Base-by-base conservation (phyloP, 2,113 vertebrate genomes). In the Oreochromis niloticus region DNA sequence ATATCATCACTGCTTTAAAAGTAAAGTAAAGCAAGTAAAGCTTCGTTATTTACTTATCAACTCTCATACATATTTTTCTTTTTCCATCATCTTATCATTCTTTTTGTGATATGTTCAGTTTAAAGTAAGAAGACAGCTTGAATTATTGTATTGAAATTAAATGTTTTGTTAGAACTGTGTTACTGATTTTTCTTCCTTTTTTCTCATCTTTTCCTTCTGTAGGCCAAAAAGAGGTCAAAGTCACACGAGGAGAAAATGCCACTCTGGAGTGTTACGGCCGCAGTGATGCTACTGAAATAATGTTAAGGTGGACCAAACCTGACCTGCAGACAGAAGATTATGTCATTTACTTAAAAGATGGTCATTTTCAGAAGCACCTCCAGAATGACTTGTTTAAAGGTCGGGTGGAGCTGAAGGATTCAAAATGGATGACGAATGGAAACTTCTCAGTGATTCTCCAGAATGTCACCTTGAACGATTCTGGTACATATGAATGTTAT, bases 231-330 rank as follows among this genome's bases (percentile, higher is more conserved):
- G 2, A 14, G 6, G 6, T 7, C 12, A 27, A 4, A 14, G 4
- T 57, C 0, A 56, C 0, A 56, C 22, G 0, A 14, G 0, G 55
- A 56, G 12, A 7, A 14, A 0, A 56, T 56, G 55, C 22, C 55
- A 56, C 4, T 7, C 22, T 56, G 4, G 11, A 56, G 11, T 56
- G 55, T 27, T 27, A 56, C 1, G 22, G 55, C 0, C 6, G 0
- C 22, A 56, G 0, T 24, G 1, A 0, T 27, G 55, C 55, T 12
- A 27, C 22, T 12, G 0, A 22, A 0, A 0, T 56, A 56, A 0
- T 56, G 6, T 56, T 56, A 0, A 56, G 22, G 55, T 56, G 55
- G 22, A 7, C 6, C 11, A n/a, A n/a, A n/a, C n/a, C n/a, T n/a
- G n/a, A n/a, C n/a, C n/a, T n/a, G n/a, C n/a, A n/a, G n/a, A n/a